A percentile compares a stretch with the other conserved stretches of the same genome.
Evolutionary conservation across 2,888 invertebrate genomes (phyloP).

Genomic region (Orgyia antiqua): DNA sequence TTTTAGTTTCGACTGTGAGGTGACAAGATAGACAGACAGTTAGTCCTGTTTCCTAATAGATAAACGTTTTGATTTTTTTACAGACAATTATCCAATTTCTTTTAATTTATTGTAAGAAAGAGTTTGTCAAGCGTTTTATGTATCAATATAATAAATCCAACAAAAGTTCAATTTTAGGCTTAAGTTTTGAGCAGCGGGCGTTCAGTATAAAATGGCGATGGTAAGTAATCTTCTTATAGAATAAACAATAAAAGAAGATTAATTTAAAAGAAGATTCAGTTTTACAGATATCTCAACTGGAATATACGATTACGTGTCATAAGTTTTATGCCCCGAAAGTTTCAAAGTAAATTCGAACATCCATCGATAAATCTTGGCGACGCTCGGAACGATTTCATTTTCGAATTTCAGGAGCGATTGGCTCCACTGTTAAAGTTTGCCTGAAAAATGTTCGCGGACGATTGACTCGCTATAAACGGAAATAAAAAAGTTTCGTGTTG

Average conservation of each 20-base stretch:
- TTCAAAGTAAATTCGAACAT: constrained; percentile 77
- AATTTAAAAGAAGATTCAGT: constrained; percentile 45
- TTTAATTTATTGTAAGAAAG: too few species aligned
- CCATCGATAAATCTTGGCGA: constrained; percentile 78
- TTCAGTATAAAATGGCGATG: too few species aligned
- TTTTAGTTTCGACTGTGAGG: too few species aligned
- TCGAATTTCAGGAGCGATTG: constrained; percentile 79
- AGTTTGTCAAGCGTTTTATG: too few species aligned
- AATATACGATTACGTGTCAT: constrained; percentile 77
- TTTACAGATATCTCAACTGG: constrained; percentile 52
- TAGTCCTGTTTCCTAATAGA: too few species aligned
- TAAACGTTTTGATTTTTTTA: too few species aligned
- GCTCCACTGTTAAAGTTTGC: constrained; percentile 78
- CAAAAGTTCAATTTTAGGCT: too few species aligned
- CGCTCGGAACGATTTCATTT: constrained; percentile 77
- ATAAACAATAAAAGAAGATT: constrained; percentile 45
- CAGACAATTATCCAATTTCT: too few species aligned
- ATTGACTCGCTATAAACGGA: constrained; percentile 77
- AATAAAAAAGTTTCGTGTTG: constrained; percentile 77
- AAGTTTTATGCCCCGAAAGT: constrained; percentile 75
- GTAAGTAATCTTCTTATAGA: constrained; percentile 17
- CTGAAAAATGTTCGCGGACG: constrained; percentile 77
- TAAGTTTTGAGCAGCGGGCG: too few species aligned
- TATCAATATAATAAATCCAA: too few species aligned
- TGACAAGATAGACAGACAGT: too few species aligned